Conservation (phyloP, 2,113 vertebrate genomes). For the Delphinapterus leucas region DNA sequence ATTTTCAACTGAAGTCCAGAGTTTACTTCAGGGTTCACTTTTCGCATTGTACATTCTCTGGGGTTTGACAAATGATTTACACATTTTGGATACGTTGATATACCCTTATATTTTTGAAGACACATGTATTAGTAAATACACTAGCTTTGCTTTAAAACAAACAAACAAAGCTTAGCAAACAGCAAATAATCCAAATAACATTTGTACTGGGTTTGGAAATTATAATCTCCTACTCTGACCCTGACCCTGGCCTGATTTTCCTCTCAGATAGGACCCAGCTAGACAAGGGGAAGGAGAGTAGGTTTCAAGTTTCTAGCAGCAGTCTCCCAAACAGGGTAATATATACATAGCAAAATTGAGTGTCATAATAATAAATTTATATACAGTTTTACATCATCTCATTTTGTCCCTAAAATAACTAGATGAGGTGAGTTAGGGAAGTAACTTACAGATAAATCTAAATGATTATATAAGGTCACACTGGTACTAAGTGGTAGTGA, state of each 20-base stretch:
- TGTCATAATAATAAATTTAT: neutral
- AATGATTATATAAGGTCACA: neutral
- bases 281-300: neutral
- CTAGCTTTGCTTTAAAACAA: neutral
- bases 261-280: neutral
- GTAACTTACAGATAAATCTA: neutral
- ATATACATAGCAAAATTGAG: neutral
- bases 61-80: neutral
- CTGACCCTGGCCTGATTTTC: neutral
- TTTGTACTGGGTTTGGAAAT: neutral
- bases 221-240: neutral
- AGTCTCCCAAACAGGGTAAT: neutral
- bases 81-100: neutral
- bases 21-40: neutral
- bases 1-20: neutral
- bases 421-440: neutral
- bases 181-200: neutral
- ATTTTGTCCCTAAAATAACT: constrained; percentile 1
- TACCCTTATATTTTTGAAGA: neutral
- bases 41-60: neutral
- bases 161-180: neutral
- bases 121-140: neutral
- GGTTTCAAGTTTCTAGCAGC: neutral
- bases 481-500: neutral
- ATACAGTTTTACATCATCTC: neutral